Conservation (phyloP, 2,888 invertebrate genomes). For the Trichopria drosophilae region DNA sequence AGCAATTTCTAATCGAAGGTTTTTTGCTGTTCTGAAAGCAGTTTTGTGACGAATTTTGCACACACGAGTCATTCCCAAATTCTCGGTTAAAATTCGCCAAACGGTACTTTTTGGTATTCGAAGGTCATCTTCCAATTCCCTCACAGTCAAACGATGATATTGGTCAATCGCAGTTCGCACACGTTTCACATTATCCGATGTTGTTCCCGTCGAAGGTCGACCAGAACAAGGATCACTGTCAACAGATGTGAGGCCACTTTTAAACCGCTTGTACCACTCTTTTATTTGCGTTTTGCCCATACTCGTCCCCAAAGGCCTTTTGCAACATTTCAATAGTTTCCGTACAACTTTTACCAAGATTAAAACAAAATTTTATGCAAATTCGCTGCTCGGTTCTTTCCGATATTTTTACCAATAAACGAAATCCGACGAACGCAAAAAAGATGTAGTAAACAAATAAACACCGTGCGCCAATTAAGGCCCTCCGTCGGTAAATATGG, state of each 20-base stretch:
- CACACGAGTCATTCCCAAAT: slow-evolving; percentile 29
- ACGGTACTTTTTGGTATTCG: slow-evolving; percentile 13
- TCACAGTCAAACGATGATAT: slow-evolving; percentile 23
- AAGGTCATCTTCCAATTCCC: slow-evolving; percentile 16
- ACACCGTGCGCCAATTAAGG: too few relatives aligned
- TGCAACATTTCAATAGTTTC: too few relatives aligned
- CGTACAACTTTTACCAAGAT: too few relatives aligned
- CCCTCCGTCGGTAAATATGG: too few relatives aligned
- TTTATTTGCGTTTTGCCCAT: too few relatives aligned
- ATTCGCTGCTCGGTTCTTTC: too few relatives aligned
- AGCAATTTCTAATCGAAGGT: slow-evolving; percentile 22
- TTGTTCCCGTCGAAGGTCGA: slow-evolving; percentile 27
- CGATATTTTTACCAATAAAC: too few relatives aligned
- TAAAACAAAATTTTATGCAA: too few relatives aligned
- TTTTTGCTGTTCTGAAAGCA: slow-evolving; percentile 29
- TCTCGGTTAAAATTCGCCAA: slow-evolving; percentile 10
- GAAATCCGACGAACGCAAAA: too few relatives aligned
- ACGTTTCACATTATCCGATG: slow-evolving; percentile 8
- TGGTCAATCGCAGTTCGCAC: slow-evolving; percentile 6
- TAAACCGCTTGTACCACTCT: too few relatives aligned
- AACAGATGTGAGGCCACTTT: slow-evolving; percentile 33
- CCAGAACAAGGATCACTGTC: slow-evolving; percentile 35
- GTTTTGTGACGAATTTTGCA: slow-evolving; percentile 32
- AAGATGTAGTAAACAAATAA: too few relatives aligned
- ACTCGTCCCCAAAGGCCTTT: too few relatives aligned